Evolutionary conservation across 2,113 vertebrate genomes (phyloP), one percentile per base, ranked within the genome.

Genomic region (Vombatus ursinus): DNA sequence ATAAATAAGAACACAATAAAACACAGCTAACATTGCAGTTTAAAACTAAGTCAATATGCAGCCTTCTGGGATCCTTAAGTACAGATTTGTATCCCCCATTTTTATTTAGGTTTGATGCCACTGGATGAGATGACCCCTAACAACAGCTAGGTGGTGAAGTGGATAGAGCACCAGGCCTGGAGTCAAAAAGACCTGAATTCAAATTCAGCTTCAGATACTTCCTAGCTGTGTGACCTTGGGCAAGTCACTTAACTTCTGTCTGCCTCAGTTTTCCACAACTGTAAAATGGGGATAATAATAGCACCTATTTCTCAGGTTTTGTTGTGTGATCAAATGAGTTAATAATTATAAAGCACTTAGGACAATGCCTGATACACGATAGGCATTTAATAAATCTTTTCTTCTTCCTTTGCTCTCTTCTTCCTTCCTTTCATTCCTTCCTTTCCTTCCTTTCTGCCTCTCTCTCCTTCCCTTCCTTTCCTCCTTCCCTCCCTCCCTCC

Each of bases 231-330:
- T 94, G 51, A 5, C 28, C 31, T 31, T 16, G 61, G 37, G 61
- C 4, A 68, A n/a, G 12, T n/a, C 31, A 68, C 31, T 68, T 16
- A n/a, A 77, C 31, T 77, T 37, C 5, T 77, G 31, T 22, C 16
- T 93, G 52, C 53, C 47, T 97, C 49, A 8, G 22, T 94, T 94
- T 90, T 94, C 52, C 22, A 84, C 49, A 47, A 93, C 90, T 95
- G 48, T 51, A 94, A 94, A 96, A 93, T 37, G 50, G 92, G 93
- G 37, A 25, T 31, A 68, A 51, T 0, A 28, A 84, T 5, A 50
- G 26, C 84, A 93, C 25, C n/a, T 90, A 26, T 12, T 52, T 89
- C 48, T 26, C 47, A 90, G 37, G n/a, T 11, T 28, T 5, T 50
- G 47, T 3, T 50, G 28, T 14, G 48, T 92, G 54, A 92, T 6